A percentile compares a stretch with the other conserved stretches of the same genome.
Conservation (phyloP, 2,888 invertebrate genomes). For the Cephonodes hylas region DNA sequence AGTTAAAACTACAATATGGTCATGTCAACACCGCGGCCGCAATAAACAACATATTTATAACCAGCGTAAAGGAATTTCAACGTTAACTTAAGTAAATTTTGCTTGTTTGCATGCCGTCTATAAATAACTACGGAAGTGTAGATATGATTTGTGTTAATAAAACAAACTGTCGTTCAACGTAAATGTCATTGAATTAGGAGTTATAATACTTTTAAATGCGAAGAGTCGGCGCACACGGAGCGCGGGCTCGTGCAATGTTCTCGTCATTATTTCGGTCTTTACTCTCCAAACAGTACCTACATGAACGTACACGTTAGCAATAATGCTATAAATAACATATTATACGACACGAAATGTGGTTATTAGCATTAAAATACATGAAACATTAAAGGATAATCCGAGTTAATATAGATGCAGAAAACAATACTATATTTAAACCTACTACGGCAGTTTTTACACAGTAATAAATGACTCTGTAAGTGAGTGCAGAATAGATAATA, state of each 20-base stretch:
- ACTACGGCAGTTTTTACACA: too few species aligned
- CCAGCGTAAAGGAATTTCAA: slow-evolving; percentile 19
- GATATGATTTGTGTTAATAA: slow-evolving; percentile 56
- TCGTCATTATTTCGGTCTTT: background rate
- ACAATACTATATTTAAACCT: too few species aligned
- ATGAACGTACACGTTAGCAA: background rate
- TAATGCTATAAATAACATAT: background rate
- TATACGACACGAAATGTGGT: background rate
- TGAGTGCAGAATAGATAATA: too few species aligned
- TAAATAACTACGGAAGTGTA: slow-evolving; percentile 58
- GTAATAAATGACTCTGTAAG: too few species aligned
- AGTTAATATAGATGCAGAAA: too few species aligned
- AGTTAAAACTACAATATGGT: slow-evolving; percentile 16
- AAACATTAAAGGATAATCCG: background rate
- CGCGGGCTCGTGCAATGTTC: background rate
- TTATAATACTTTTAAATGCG: slow-evolving; percentile 10
- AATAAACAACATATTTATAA: slow-evolving; percentile 11
- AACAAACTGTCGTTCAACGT: slow-evolving; percentile 44
- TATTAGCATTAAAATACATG: background rate
- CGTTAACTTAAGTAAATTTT: slow-evolving; percentile 23
- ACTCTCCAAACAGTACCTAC: background rate
- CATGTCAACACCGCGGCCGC: background rate
- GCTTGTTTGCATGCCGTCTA: slow-evolving; percentile 46
- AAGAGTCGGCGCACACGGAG: background rate
- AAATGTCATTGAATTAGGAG: slow-evolving; percentile 22